These are phyloP conservation scores for Grammomys surdaster DNA, from an alignment of 2,113 vertebrate species.

Conservation along the genomic window DNA sequence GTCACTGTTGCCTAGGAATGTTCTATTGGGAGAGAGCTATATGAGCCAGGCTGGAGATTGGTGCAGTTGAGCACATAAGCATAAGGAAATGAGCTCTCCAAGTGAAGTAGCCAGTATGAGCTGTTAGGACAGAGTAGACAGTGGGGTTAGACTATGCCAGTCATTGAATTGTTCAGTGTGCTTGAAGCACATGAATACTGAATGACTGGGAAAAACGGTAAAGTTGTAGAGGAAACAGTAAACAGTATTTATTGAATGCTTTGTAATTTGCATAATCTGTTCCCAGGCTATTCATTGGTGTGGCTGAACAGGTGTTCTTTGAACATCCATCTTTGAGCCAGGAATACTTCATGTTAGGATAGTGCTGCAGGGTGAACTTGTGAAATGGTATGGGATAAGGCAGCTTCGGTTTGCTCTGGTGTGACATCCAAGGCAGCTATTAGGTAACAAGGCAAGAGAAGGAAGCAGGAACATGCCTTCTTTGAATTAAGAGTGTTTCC, in stretches of 20 bases:
- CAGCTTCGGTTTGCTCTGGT: neutral
- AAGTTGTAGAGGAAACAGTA: neutral
- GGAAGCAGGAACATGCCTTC: neutral
- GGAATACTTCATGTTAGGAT: neutral
- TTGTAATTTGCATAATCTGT: conserved; percentile 11
- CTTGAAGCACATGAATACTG: neutral
- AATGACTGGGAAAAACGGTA: neutral
- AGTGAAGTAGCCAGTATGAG: neutral
- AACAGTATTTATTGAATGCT: conserved; percentile 4
- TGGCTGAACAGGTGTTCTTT: neutral
- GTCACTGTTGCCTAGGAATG: neutral
- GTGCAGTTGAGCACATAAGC: neutral
- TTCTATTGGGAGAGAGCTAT: neutral
- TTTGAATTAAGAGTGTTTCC: conserved; percentile 31
- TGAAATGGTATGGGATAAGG: neutral
- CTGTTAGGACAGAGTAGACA: neutral
- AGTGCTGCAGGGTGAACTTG: neutral
- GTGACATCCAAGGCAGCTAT: neutral
- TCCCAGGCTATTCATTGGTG: neutral
- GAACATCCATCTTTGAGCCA: neutral
- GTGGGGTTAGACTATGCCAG: neutral
- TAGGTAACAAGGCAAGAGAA: neutral
- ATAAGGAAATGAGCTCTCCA: neutral
- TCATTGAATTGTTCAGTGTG: neutral
- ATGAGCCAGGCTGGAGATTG: neutral